Conservation (phyloP, 2,113 vertebrate species). For the Antechinus flavipes region DNA sequence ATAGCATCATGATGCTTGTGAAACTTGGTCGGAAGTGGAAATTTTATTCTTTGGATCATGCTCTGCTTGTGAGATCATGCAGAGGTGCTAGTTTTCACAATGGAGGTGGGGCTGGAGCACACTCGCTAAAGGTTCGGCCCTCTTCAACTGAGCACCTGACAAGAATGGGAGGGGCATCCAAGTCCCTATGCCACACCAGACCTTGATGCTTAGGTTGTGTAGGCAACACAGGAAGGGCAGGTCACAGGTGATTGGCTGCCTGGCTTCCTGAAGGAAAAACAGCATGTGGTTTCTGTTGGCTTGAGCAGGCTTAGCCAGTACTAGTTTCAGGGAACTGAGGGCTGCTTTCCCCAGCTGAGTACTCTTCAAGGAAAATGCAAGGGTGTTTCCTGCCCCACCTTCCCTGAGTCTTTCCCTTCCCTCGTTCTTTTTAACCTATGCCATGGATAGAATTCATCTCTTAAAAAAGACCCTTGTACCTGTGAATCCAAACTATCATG, state of each 20-base stretch:
- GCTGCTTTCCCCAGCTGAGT: neutral
- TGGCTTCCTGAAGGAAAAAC: slow-evolving; percentile 65
- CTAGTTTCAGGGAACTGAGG: slow-evolving; percentile 47
- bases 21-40: slow-evolving; percentile 55
- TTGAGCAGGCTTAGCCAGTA: neutral
- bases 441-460: neutral
- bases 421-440: neutral
- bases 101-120: slow-evolving; percentile 8
- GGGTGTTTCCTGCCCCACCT: neutral
- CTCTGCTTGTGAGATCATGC: slow-evolving; percentile 19
- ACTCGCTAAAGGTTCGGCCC: slow-evolving; percentile 31
- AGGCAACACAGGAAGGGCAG: slow-evolving; percentile 68
- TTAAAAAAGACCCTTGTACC: slow-evolving; percentile 39
- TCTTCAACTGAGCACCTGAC: neutral
- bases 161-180: neutral
- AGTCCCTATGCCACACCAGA: slow-evolving; percentile 56
- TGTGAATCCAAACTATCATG: neutral
- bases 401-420: neutral
- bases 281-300: slow-evolving; percentile 47
- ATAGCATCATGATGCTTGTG: neutral
- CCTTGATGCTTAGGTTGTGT: slow-evolving; percentile 66
- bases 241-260: slow-evolving; percentile 72
- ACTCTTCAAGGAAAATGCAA: slow-evolving; percentile 23
- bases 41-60: slow-evolving; percentile 61
- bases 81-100: neutral